These are phyloP conservation scores for Cisticola juncidis DNA, from an alignment of 2,113 vertebrate species.

Conservation along the genomic window DNA sequence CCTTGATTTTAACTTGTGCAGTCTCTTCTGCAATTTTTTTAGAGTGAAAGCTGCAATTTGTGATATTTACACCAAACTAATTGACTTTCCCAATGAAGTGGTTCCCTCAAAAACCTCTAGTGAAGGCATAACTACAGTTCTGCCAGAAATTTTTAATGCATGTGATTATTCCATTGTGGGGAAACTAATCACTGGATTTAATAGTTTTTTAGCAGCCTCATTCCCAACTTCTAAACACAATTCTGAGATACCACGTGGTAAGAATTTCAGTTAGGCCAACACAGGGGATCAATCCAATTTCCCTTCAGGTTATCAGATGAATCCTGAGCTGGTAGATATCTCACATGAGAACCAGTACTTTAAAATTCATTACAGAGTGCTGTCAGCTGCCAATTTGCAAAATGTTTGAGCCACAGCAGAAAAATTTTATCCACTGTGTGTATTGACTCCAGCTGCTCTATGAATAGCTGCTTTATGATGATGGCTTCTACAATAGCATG, in stretches of 20 bases:
- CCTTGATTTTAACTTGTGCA: not conserved
- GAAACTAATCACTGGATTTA: not conserved
- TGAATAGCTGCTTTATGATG: slow-evolving; percentile 23
- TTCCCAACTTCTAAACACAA: not conserved
- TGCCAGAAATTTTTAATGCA: not conserved
- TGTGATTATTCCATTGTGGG: slow-evolving; percentile 12
- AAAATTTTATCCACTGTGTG: not conserved
- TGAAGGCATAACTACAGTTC: slow-evolving; percentile 36
- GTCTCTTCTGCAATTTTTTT: not conserved
- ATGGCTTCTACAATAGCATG: slow-evolving; percentile 11
- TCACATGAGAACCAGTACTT: slow-evolving; percentile 32
- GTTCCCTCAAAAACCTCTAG: not conserved
- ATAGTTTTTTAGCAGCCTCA: slow-evolving; percentile 19
- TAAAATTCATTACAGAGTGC: not conserved
- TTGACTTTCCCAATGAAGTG: not conserved
- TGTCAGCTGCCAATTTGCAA: slow-evolving; percentile 37
- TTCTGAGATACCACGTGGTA: not conserved
- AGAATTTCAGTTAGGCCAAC: not conserved
- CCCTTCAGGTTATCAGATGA: slow-evolving; percentile 13
- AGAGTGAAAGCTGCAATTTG: not conserved
- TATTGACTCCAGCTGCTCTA: slow-evolving; percentile 32
- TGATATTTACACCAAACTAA: not conserved
- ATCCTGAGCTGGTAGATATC: slow-evolving; percentile 9
- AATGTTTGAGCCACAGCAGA: slow-evolving; percentile 13
- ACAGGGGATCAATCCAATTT: not conserved